Evolutionary conservation across 2,797 vertebrate species (phyloP).

Genomic region (Intellagama lesueurii): DNA sequence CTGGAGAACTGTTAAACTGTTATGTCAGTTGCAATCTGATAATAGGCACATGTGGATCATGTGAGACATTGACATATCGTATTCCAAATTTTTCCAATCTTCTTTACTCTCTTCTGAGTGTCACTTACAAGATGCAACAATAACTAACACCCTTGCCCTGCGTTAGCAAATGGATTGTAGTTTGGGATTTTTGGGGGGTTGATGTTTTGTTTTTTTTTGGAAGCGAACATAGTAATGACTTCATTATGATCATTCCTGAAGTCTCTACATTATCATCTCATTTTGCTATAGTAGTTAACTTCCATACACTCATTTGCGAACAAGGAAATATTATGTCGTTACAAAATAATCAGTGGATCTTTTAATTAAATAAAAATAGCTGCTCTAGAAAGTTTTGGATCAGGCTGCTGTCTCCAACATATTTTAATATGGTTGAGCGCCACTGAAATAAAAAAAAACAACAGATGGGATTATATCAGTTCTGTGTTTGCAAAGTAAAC

Average conservation of each 20-base stretch:
- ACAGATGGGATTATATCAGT: neutral
- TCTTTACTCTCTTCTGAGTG: constrained; percentile 71
- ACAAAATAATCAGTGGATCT: constrained; percentile 5
- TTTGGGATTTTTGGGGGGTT: neutral
- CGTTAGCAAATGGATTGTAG: accelerated
- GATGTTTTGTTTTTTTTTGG: no score
- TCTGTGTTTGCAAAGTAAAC: neutral
- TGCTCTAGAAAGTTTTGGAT: constrained; percentile 14
- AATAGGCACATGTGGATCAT: constrained; percentile 59
- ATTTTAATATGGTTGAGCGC: neutral
- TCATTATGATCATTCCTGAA: no score
- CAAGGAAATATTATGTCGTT: constrained; percentile 15
- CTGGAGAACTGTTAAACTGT: constrained; percentile 63
- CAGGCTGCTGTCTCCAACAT: neutral
- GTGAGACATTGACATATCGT: constrained; percentile 57
- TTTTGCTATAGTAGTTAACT: constrained; percentile 25
- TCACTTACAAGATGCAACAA: constrained; percentile 70
- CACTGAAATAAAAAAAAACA: neutral
- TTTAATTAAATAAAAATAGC: constrained; percentile 36
- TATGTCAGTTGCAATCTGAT: constrained; percentile 69
- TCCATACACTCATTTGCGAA: constrained; percentile 6
- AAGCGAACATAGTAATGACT: no score
- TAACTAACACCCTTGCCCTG: constrained; percentile 60
- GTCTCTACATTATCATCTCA: constrained; percentile 10
- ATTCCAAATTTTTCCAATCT: constrained; percentile 61